These are phyloP conservation scores for Hypothenemus hampei DNA, from an alignment of 1,140 invertebrate species.

Conservation along the genomic window DNA sequence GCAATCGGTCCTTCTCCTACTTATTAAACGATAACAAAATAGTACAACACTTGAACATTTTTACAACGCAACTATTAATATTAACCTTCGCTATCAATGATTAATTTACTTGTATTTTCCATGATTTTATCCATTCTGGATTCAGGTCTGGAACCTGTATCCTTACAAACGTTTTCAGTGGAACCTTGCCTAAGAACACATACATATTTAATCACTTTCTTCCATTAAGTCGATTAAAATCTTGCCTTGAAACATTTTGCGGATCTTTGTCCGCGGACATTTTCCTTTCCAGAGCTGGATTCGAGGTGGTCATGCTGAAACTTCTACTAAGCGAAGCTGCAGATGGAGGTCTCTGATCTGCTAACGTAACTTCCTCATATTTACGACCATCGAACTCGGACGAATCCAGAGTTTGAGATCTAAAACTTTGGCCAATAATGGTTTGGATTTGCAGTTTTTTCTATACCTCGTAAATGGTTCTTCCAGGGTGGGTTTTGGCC, in stretches of 20 bases:
- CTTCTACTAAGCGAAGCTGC: conserved; percentile 29
- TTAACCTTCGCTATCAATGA: too few species aligned
- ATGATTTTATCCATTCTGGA: conserved; percentile 35
- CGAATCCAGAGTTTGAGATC: conserved; percentile 39
- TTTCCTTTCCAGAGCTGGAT: conserved; percentile 14
- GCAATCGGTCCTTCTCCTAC: too few species aligned
- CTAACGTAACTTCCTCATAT: conserved; percentile 9
- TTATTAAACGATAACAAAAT: too few species aligned
- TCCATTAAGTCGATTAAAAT: background rate
- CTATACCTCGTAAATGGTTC: conserved; percentile 25
- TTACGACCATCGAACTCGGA: conserved; percentile 27
- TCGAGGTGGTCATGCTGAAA: conserved; percentile 22
- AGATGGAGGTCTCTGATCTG: conserved; percentile 30
- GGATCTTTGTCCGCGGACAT: conserved; percentile 22
- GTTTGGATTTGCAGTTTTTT: background rate
- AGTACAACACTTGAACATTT: too few species aligned
- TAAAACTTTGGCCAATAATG: conserved; percentile 1
- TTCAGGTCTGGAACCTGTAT: conserved; percentile 33
- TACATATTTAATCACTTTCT: background rate
- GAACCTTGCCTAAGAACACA: conserved; percentile 23
- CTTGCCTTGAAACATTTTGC: conserved; percentile 9
- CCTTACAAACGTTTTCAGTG: conserved; percentile 31
- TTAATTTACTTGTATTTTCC: background rate
- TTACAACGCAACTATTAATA: background rate
- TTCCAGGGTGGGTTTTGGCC: conserved; percentile 23